Evolutionary conservation across 2,888 invertebrate species (phyloP), one percentile per base, ranked within the genome.

Genomic region (Desoria tigrina): DNA sequence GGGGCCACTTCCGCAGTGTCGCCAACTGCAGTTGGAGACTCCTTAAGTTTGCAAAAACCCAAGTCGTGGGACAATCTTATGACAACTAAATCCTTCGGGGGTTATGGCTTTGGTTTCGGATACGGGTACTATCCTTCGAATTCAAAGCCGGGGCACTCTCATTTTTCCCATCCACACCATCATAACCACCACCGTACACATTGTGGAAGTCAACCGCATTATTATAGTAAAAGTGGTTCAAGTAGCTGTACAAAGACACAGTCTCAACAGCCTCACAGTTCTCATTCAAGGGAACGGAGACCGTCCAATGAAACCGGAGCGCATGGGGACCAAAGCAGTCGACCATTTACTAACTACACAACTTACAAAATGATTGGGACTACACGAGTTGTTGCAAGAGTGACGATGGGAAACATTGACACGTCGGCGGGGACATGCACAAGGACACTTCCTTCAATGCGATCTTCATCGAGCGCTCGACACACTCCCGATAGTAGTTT

Each of bases 1-100:
- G 2, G 2, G 9, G 2, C 37, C 18, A 18, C 37, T 53, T 28
- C 42, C n/a, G 27, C 57, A 27, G 6, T 24, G n/a, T 18, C 49
- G 1, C n/a, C 61, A n/a, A 54, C 49, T 26, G 42, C 32, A 55
- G 53, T 23, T 21, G 51, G 45, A 21, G 24, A 24, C 1, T 53
- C 72, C 65, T 84, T 84, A 74, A 81, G 81, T 50, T 79, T 82
- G 1, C 80, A 79, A 0, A 93, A 92, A 78, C 92, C 92, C 0
- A 92, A 92, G 79, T 92, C 92, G 0, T 92, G 92, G 92, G 92
- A 92, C 78, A 92, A 92, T 80, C 81, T 93, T 61, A 70, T 75
- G 49, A 89, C 92, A 0, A 90, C 90, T 1, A 92, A 91, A 81
- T 88, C 89, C 0, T 88, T 90, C 73, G 90, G 91, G 0, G 92